Evolutionary conservation across 2,888 invertebrate genomes (phyloP), one percentile per base, ranked within the genome.

Genomic region (Meteorus cinctellus): DNA sequence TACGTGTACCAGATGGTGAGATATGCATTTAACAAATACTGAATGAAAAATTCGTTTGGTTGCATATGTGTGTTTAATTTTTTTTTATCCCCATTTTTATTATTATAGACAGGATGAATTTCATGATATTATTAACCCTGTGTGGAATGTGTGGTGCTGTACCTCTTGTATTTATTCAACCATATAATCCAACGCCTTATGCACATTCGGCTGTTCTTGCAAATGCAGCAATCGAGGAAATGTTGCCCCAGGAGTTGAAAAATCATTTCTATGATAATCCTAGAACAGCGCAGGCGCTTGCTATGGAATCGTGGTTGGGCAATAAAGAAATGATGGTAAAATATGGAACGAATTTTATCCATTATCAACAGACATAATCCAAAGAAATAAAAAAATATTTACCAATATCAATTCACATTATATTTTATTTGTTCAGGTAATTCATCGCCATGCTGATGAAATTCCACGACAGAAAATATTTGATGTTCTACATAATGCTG

Each of bases 201-300:
- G 92, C 94, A 0, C 95, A 96, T 87, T 94, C 93, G 5, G 94
- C 94, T 0, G 95, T 96, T 0, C 92, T 95, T 41, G 90, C 91
- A 24, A 96, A 95, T 84, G 92, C 95, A 0, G 92, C 92, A 0
- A 92, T 92, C 83, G 96, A 96, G 85, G 91, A 95, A 0, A 91
- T 93, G 67, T 90, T 96, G n/a, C 95, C 96, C 0, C 90, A 92
- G 0, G 93, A 95, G 77, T 89, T 95, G 36, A 90, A 92, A 69
- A 95, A 94, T 86, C 91, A 92, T 31, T 96, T 96, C 88, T 96
- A 95, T 87, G 95, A 94, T 83, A 94, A 96, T 89, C 96, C 96
- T 0, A 88, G 91, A 1, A 92, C 95, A 14, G 96, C 94, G 6
- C 93, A 93, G 6, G 94, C 93, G 0, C 90, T 96, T 12, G 96